Evolutionary conservation across 2,888 invertebrate species (phyloP), one percentile per base, ranked within the genome.

Genomic region (Sesia bembeciformis): DNA sequence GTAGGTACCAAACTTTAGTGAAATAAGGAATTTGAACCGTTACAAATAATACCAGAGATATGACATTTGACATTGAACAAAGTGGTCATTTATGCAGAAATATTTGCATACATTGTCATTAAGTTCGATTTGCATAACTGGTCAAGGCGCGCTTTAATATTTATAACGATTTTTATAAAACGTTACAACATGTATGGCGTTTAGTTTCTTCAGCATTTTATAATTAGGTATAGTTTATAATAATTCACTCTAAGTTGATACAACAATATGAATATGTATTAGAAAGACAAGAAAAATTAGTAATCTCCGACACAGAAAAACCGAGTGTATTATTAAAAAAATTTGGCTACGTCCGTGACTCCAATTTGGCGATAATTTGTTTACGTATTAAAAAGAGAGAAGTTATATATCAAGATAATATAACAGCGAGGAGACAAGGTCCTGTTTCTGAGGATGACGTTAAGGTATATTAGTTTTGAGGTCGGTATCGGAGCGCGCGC

Each of bases 391-490:
- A 62, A 74, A 57, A 50, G 72, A 70, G 77, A 80, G 46, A 41
- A 46, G 46, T 8, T 46, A 46, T 46, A 46, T 8, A 46, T 46
- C 46, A 46, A n/a, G 6, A 5, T 4, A 46, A 38, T 8, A 50
- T 4, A 46, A 38, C 38, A 50, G 39, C 7, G 38, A 50, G 38
- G 39, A 39, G 50, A 3, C 38, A 43, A 40, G 51, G 2, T 23
- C 23, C 23, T 23, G 23, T 23, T 23, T 23, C 23, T 39, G 40
- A n/a, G 49, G 40, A 38, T 39, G 52, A 52, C 39, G 40, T 42
- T 39, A 38, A 38, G 70, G 81, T 82, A 84, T 82, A 84, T 80
- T 68, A 69, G 81, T 84, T 84, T 81, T 83, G 77, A 81, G 76
- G 59, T 59, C 64, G 65, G 68, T 76, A 72, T 76, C 78, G 75